Base-by-base conservation (phyloP, 2,797 vertebrate genomes). In the Sebastes vulpes region DNA sequence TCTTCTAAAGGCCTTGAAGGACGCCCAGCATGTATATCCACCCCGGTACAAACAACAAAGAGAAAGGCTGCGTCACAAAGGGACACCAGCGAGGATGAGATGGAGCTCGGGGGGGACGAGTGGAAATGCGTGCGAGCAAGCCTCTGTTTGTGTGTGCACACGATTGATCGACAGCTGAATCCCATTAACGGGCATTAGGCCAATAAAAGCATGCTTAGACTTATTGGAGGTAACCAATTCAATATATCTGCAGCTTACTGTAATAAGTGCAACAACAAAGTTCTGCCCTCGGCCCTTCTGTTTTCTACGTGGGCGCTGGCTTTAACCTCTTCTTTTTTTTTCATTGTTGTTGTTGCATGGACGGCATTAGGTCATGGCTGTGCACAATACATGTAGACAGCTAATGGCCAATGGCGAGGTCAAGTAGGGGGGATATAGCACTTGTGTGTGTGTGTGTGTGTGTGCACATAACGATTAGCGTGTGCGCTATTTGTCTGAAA, bases 381-480 rank as follows among this genome's bases (percentile, higher is more conserved):
- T 67, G 61, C 64, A 80, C 82, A 77, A 89, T 70, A 81, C 69
- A 88, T 79, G 77, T 11, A 83, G 89, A 92, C 92, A 86, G 88
- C 52, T 82, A 73, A 84, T 85, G 82, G 88, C 91, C 79, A 72
- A 31, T 86, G 84, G 93, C 82, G 65, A 86, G 85, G 88, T 92
- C 81, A 91, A 84, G 75, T 32, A 69, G 72, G 32, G 76, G 74
- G 72, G 38, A 65, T 72, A 52, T 18, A 28, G 59, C 56, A 11
- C 35, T 6, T 46, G 23, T 20, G 28, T 72, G 28, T 52, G 54
- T 67, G 26, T 46, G 14, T 52, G 26, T 52, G 26, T 52, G 48
- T 67, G 28, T 20, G 66, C 12, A 65, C 58, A 53, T 69, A 66
- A 63, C 26, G 50, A 82, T 90, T 84, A 80, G 70, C 56, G 53